Conservation (phyloP, 2,888 invertebrate species). For the Tachystola acroxantha region DNA sequence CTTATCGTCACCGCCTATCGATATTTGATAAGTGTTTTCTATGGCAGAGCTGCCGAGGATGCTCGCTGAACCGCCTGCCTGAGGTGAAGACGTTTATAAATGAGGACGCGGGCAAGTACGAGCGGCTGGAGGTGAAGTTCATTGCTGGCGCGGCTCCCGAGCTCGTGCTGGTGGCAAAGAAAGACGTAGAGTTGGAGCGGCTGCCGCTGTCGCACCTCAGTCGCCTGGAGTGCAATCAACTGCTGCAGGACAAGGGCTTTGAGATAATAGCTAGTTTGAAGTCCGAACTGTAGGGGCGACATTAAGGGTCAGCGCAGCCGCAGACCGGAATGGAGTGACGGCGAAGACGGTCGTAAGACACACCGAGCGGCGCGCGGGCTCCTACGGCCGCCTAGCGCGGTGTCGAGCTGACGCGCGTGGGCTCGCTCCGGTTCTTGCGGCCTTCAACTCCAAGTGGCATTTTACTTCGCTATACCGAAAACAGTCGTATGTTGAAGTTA, state of each 20-base stretch:
- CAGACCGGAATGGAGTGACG: no score
- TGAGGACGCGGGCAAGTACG: slow-evolving; percentile 82
- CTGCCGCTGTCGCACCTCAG: slow-evolving; percentile 75
- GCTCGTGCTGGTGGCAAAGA: slow-evolving; percentile 76
- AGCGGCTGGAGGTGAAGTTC: slow-evolving; percentile 80
- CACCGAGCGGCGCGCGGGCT: no score
- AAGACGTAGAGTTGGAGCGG: slow-evolving; percentile 80
- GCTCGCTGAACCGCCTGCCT: slow-evolving; percentile 81
- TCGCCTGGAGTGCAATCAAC: slow-evolving; percentile 82
- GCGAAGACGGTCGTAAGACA: not conserved
- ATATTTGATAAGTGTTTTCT: not conserved
- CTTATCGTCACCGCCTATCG: not conserved
- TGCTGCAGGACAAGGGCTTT: slow-evolving; percentile 80
- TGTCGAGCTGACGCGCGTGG: no score
- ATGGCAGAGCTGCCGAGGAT: slow-evolving; percentile 83
- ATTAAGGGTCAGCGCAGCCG: no score
- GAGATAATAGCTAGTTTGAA: no score
- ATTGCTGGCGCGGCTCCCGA: slow-evolving; percentile 83
- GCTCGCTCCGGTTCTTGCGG: no score
- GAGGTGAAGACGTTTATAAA: slow-evolving; percentile 83
- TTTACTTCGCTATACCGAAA: no score
- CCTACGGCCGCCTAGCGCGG: no score
- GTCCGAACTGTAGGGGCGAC: no score
- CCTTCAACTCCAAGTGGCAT: no score
- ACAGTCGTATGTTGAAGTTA: no score